A percentile compares a stretch with the other conserved stretches of the same genome.
Conservation (phyloP, 2,113 vertebrate genomes). For the Brienomyrus brachyistius region DNA sequence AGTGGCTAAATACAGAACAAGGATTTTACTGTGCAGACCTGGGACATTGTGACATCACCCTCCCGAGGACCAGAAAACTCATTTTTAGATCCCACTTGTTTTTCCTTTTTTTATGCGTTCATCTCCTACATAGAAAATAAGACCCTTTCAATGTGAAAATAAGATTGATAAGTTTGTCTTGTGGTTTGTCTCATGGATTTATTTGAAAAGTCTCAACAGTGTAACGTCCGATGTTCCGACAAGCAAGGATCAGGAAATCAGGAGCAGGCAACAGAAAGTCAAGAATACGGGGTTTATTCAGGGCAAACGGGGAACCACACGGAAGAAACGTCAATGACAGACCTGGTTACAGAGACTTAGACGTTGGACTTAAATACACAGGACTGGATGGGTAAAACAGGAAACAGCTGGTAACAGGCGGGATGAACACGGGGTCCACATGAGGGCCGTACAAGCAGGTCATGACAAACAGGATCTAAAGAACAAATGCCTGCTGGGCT, state of each 20-base stretch:
- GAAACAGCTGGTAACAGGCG: no score
- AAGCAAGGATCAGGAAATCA: no score
- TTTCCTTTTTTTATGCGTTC: neutral
- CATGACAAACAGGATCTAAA: neutral
- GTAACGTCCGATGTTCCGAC: no score
- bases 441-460: no score
- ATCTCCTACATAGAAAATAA: neutral
- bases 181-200: neutral
- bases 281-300: no score
- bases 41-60: neutral
- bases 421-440: no score
- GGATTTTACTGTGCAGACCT: neutral
- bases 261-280: no score
- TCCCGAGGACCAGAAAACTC: neutral
- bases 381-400: no score
- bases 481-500: neutral
- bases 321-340: no score
- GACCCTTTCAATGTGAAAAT: neutral
- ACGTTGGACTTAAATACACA: no score
- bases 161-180: neutral
- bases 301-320: no score
- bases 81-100: neutral
- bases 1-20: neutral
- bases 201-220: neutral
- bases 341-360: no score